Percentiles rank a stretch among this genome's conserved stretches.
These are phyloP conservation scores for Drosophila ercepeae DNA, from an alignment of 1,140 invertebrate species.

Conservation along the genomic window DNA sequence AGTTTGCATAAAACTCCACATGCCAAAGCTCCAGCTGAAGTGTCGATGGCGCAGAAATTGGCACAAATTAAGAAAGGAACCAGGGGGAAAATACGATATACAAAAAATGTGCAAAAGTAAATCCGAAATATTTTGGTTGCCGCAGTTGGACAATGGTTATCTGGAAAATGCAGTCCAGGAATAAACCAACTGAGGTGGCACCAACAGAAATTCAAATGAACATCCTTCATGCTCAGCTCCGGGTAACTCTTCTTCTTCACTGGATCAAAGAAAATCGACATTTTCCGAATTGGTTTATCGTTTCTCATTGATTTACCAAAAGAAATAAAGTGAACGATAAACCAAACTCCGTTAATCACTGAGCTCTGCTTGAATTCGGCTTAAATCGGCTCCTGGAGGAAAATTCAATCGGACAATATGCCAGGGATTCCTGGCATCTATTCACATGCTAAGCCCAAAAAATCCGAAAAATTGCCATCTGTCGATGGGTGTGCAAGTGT, in stretches of 20 bases:
- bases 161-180: constrained; percentile 47
- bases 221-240: constrained; percentile 19
- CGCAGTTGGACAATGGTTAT: constrained; percentile 48
- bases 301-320: background rate
- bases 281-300: constrained; percentile 16
- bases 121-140: constrained; percentile 32
- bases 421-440: constrained; percentile 15
- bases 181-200: constrained; percentile 11
- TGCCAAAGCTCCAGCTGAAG: constrained; percentile 33
- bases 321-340: background rate
- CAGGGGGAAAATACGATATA: constrained; percentile 21
- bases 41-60: constrained; percentile 53
- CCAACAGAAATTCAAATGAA: constrained; percentile 26
- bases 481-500: constrained; percentile 9
- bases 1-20: constrained; percentile 71
- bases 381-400: constrained; percentile 1
- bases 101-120: constrained; percentile 12
- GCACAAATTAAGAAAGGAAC: constrained; percentile 59
- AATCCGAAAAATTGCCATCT: constrained; percentile 22
- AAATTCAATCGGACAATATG: constrained; percentile 38
- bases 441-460: constrained; percentile 24
- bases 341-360: constrained; percentile 21
- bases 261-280: background rate
- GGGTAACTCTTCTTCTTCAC: constrained; percentile 22
- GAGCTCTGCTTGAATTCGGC: background rate